These are phyloP conservation scores for Alosa alosa DNA, from an alignment of 2,113 vertebrate genomes.

Conservation along the genomic window DNA sequence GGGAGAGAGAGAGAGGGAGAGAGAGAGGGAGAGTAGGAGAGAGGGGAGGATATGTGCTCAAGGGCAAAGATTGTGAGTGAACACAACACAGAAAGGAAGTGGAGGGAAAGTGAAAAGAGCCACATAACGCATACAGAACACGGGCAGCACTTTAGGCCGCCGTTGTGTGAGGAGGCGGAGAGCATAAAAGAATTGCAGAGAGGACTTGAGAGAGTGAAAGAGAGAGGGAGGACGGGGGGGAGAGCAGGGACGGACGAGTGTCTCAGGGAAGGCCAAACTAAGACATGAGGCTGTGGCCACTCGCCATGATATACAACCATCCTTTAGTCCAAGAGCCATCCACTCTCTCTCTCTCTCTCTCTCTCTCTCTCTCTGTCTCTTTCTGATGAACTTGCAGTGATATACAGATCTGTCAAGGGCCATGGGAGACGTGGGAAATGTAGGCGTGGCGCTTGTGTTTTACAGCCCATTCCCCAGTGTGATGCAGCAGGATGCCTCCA, in stretches of 20 bases:
- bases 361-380: conserved; percentile 1
- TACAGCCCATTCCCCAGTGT: conserved; percentile 51
- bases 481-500: conserved; percentile 58
- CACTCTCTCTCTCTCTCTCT: not conserved
- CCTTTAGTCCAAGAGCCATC: not conserved
- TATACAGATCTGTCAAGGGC: conserved; percentile 52
- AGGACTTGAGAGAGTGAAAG: not conserved
- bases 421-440: conserved; percentile 36
- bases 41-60: not conserved
- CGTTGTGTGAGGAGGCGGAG: not conserved
- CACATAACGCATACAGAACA: not conserved
- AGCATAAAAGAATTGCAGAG: not conserved
- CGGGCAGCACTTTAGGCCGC: not conserved
- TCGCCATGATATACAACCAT: not conserved
- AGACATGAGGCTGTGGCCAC: not conserved
- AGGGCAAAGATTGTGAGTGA: not conserved
- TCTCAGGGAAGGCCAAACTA: not conserved
- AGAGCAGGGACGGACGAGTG: not conserved
- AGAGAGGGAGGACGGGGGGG: not conserved
- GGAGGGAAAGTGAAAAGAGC: not conserved
- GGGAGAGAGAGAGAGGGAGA: conserved; percentile 21
- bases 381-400: conserved; percentile 43
- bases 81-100: not conserved
- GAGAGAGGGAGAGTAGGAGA: not conserved
- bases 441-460: conserved; percentile 57